These are phyloP conservation scores for Octodonta nipae DNA, from an alignment of 2,888 invertebrate species.

Conservation along the genomic window DNA sequence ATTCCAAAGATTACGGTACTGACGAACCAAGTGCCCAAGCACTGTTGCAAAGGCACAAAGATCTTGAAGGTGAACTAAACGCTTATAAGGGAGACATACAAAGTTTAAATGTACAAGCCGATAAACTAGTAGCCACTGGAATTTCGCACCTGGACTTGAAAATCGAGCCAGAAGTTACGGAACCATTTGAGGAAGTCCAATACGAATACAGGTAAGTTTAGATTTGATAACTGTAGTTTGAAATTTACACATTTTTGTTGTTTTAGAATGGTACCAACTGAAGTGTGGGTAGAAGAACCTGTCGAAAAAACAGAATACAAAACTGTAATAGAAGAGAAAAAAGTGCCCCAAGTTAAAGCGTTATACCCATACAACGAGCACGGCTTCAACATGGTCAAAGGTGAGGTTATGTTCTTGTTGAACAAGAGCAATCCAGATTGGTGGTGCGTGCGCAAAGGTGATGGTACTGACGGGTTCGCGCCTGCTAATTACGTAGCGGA, in stretches of 20 bases:
- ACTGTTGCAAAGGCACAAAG: slow-evolving; percentile 71
- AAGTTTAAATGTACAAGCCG: slow-evolving; percentile 62
- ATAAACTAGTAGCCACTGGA: slow-evolving; percentile 58
- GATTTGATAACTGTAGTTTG: too few relatives aligned
- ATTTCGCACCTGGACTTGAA: slow-evolving; percentile 55
- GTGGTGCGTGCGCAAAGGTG: slow-evolving; percentile 95
- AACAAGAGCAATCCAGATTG: slow-evolving; percentile 94
- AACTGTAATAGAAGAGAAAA: slow-evolving; percentile 74
- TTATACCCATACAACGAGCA: slow-evolving; percentile 85
- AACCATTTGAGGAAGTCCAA: slow-evolving; percentile 52
- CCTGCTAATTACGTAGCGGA: slow-evolving; percentile 94
- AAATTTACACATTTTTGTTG: slow-evolving; percentile 1
- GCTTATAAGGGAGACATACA: slow-evolving; percentile 80
- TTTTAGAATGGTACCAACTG: slow-evolving; percentile 62
- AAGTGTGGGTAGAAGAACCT: slow-evolving; percentile 85
- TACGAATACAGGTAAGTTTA: slow-evolving; percentile 26
- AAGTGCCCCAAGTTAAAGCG: slow-evolving; percentile 75
- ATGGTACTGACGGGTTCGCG: slow-evolving; percentile 89
- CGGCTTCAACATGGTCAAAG: slow-evolving; percentile 82
- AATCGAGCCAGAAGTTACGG: slow-evolving; percentile 49
- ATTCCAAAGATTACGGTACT: slow-evolving; percentile 75
- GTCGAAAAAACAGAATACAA: slow-evolving; percentile 72
- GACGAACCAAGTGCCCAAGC: slow-evolving; percentile 88
- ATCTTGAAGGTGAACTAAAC: slow-evolving; percentile 74
- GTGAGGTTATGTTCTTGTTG: slow-evolving; percentile 67